Evolutionary conservation across 2,797 vertebrate species (phyloP).

Genomic region (Peromyscus nudipes): DNA sequence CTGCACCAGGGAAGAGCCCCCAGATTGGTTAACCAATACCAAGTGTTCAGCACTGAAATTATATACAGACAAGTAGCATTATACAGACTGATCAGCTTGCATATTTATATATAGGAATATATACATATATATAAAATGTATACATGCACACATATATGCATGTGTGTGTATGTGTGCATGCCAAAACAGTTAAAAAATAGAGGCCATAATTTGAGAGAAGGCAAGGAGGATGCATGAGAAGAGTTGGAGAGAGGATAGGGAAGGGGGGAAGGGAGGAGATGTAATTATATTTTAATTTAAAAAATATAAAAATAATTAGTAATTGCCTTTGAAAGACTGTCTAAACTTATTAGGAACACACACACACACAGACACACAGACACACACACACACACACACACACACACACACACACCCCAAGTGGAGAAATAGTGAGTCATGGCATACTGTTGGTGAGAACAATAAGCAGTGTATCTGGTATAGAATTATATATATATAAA

Average conservation of each 20-base stretch:
- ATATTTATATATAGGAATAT: neutral
- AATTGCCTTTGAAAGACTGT: conserved; percentile 10
- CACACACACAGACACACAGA: neutral
- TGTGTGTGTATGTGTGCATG: neutral
- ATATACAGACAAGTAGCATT: neutral
- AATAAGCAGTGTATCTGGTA: neutral
- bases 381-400: neutral
- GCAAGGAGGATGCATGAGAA: neutral
- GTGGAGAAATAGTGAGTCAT: neutral
- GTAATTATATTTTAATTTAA: neutral
- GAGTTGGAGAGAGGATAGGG: neutral
- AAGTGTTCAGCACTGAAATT: neutral
- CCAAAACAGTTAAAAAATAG: neutral
- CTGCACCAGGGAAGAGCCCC: neutral
- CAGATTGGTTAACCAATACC: neutral
- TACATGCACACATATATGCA: neutral
- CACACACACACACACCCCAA: neutral
- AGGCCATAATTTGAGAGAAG: neutral
- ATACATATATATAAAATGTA: neutral
- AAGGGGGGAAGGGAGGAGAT: neutral
- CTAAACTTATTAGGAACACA: neutral
- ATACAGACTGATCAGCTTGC: neutral
- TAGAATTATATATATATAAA: neutral
- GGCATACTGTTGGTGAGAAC: neutral
- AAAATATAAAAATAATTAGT: neutral